Evolutionary conservation across 2,113 vertebrate species (phyloP).

Genomic region (Dryoscopus gambensis): DNA sequence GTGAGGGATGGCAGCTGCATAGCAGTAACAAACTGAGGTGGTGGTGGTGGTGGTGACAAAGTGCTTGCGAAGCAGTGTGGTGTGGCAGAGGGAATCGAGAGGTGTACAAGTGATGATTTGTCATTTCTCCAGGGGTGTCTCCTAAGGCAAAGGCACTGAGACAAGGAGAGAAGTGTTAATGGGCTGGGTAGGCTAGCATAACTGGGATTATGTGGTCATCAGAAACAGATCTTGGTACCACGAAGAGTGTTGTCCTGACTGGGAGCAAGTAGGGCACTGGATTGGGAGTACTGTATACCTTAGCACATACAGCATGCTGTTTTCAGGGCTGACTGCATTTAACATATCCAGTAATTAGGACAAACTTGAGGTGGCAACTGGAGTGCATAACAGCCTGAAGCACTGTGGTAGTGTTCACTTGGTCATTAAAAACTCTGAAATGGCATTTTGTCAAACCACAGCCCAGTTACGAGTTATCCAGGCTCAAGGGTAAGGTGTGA

Average conservation of each 20-base stretch:
- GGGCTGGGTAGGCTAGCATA: neutral
- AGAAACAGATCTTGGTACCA: neutral
- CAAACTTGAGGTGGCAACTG: neutral
- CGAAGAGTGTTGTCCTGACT: neutral
- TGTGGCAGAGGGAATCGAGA: neutral
- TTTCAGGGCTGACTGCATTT: neutral
- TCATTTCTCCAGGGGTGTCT: neutral
- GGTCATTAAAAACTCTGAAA: neutral
- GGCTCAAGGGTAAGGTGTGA: neutral
- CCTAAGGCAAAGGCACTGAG: neutral
- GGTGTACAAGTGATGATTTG: neutral
- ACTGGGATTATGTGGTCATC: neutral
- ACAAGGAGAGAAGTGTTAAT: neutral
- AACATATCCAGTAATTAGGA: neutral
- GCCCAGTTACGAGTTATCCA: neutral
- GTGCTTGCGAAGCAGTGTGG: rapidly evolving
- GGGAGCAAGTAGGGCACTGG: neutral
- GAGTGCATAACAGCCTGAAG: neutral
- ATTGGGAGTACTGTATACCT: neutral
- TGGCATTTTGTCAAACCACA: neutral
- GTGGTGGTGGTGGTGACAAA: neutral
- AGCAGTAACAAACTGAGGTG: neutral
- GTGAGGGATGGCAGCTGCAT: neutral
- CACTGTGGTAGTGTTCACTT: neutral
- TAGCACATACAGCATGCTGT: neutral